These are phyloP conservation scores for Actinia tenebrosa DNA, from an alignment of 64 coral and sea anemone genomes.

Conservation along the genomic window DNA sequence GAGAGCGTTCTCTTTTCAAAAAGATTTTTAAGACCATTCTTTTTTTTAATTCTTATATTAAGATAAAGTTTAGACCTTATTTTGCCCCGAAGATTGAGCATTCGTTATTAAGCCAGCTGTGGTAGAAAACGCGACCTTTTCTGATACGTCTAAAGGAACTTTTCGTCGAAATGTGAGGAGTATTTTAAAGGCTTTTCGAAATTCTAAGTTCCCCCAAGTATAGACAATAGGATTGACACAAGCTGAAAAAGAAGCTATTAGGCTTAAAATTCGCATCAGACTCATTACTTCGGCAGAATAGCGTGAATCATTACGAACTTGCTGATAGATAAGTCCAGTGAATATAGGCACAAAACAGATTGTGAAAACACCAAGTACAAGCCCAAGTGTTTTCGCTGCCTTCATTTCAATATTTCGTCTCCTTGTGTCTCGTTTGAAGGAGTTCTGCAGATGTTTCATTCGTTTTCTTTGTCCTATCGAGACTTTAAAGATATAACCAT, in stretches of 20 bases:
- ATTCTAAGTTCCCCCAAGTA: constrained; percentile 49
- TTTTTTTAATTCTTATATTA: background rate
- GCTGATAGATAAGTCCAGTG: constrained; percentile 31
- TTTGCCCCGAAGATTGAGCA: background rate
- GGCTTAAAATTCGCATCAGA: constrained; percentile 35
- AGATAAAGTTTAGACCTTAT: background rate
- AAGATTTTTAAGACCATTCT: background rate
- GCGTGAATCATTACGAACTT: constrained; percentile 1
- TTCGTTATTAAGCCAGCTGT: constrained; percentile 3
- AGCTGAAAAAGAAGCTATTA: constrained; percentile 11
- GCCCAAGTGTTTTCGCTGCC: constrained; percentile 38
- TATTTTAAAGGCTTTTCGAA: constrained; percentile 53
- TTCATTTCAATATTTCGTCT: constrained; percentile 31
- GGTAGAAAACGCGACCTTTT: constrained; percentile 4
- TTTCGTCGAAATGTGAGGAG: constrained; percentile 12
- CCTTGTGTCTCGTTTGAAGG: background rate
- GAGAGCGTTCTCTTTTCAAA: background rate
- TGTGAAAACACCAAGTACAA: constrained; percentile 33
- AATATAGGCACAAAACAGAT: constrained; percentile 52
- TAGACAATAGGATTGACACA: constrained; percentile 53
- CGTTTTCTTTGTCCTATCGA: constrained; percentile 25
- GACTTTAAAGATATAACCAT: constrained; percentile 45
- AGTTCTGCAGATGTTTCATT: constrained; percentile 18
- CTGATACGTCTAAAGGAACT: background rate
- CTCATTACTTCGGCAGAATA: background rate